Percentiles rank a stretch among this genome's conserved stretches.
Conservation (phyloP, 2,113 vertebrate genomes). For the Paratilapia polleni region DNA sequence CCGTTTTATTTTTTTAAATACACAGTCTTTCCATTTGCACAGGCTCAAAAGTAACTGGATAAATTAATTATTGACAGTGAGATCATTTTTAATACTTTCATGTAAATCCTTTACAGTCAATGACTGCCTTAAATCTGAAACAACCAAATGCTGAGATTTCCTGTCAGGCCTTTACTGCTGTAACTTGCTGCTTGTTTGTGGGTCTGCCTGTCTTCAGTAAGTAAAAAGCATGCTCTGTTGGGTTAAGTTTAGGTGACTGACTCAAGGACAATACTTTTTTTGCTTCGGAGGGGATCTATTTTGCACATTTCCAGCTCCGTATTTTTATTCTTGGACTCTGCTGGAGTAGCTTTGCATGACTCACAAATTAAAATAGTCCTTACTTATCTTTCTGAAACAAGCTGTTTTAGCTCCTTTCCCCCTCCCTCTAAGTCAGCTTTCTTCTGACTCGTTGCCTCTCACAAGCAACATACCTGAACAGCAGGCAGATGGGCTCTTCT, state of each 20-base stretch:
- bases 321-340: not conserved
- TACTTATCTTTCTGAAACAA: not conserved
- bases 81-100: no score
- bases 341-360: not conserved
- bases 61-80: no score
- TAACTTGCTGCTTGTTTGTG: not conserved
- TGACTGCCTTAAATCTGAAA: not conserved
- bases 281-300: not conserved
- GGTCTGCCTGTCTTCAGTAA: not conserved
- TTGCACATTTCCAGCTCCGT: not conserved
- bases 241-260: not conserved
- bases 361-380: not conserved
- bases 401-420: no score
- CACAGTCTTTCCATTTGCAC: no score
- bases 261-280: not conserved
- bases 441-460: not conserved
- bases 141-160: not conserved
- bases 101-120: no score
- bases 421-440: not conserved
- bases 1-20: no score
- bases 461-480: not conserved
- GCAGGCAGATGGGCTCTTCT: not conserved
- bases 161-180: not conserved
- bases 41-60: no score
- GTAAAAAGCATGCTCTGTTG: not conserved